These are phyloP conservation scores for Triplophysa bombifrons DNA, from an alignment of 2,797 vertebrate species.

Conservation along the genomic window DNA sequence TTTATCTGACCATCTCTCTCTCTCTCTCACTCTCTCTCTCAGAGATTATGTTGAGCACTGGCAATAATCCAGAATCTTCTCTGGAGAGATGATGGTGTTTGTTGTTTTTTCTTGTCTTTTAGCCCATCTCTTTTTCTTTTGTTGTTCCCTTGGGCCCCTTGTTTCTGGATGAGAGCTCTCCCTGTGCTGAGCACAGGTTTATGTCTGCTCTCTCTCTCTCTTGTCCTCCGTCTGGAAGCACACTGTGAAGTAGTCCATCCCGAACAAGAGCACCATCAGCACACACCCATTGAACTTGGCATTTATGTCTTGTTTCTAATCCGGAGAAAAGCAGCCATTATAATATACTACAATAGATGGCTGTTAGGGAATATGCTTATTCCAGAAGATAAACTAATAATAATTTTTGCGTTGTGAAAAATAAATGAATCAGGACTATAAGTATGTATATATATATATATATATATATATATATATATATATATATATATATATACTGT, in stretches of 20 bases:
- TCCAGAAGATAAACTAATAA: background rate
- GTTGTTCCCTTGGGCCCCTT: constrained; percentile 77
- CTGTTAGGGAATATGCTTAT: background rate
- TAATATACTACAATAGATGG: background rate
- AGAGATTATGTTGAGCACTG: constrained; percentile 76
- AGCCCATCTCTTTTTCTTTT: constrained; percentile 72
- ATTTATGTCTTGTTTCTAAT: constrained; percentile 30
- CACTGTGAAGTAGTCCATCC: constrained; percentile 54
- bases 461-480: too few species aligned
- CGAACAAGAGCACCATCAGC: constrained; percentile 55
- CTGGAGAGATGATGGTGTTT: constrained; percentile 71
- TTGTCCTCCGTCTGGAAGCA: constrained; percentile 40
- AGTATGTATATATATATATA: background rate
- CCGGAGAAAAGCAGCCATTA: background rate
- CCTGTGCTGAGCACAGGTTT: constrained; percentile 80
- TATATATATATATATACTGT: too few species aligned
- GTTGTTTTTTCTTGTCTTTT: constrained; percentile 66
- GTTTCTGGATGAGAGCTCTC: constrained; percentile 83
- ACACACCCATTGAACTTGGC: constrained; percentile 31
- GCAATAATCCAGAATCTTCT: constrained; percentile 76
- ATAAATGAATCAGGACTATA: background rate
- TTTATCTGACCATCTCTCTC: constrained; percentile 5
- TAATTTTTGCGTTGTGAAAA: background rate
- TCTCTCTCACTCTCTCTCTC: constrained; percentile 65
- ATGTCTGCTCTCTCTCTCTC: constrained; percentile 65